phyloP scores from a whole-genome alignment of 2,797 vertebrate genomes.

The Buphagus erythrorhynchus region DNA sequence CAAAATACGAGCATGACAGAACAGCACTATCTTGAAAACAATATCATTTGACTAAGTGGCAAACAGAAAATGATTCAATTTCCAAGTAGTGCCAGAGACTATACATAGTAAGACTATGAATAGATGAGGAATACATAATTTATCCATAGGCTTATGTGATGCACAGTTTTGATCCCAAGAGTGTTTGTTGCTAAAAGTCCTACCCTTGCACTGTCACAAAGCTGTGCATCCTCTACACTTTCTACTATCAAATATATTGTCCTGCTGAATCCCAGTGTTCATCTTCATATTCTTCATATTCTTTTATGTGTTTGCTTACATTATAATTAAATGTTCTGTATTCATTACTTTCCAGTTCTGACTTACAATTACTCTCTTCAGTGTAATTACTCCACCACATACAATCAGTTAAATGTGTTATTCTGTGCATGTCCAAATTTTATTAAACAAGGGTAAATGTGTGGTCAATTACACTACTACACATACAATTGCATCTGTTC shows the following conservation, averaged over 20 bases:
- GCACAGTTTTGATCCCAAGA: background rate
- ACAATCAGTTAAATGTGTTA: conserved; percentile 18
- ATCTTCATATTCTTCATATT: conserved; percentile 49
- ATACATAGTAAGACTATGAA: background rate
- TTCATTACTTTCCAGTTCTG: conserved; percentile 42
- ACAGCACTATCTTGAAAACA: background rate
- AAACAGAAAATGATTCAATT: background rate
- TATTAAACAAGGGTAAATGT: conserved; percentile 45
- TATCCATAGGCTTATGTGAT: background rate
- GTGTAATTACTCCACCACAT: conserved; percentile 35
- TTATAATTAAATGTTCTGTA: conserved; percentile 56
- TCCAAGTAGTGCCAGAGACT: background rate
- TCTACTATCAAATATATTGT: background rate
- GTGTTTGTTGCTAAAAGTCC: background rate
- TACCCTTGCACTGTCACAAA: background rate
- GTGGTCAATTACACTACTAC: conserved; percentile 25
- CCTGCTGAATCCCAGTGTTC: background rate
- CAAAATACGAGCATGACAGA: background rate
- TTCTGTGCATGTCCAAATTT: conserved; percentile 26
- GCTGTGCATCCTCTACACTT: background rate
- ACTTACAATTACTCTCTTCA: conserved; percentile 49
- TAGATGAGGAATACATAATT: background rate
- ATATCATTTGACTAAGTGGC: background rate
- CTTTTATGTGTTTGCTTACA: conserved; percentile 50
- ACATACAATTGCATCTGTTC: background rate